A percentile compares a stretch with the other conserved stretches of the same genome.
phyloP scores from a whole-genome alignment of 2,888 invertebrate genomes.

The Noctua pronuba region DNA sequence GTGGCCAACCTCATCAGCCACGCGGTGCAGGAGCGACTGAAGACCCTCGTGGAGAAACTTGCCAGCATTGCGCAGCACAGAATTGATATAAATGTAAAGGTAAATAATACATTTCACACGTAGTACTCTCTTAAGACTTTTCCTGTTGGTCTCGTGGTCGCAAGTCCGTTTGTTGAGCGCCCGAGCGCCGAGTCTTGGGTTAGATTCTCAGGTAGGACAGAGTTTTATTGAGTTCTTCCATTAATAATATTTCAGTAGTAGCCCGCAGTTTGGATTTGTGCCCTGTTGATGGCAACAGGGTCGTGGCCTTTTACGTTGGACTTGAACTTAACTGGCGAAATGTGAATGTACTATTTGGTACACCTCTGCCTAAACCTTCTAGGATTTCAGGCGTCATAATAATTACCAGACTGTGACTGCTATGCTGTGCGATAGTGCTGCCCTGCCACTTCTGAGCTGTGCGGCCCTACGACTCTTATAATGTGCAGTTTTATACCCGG shows the following conservation, averaged over 20 bases:
- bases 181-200: neutral
- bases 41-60: conserved; percentile 97
- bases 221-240: neutral
- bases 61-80: conserved; percentile 98
- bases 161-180: neutral
- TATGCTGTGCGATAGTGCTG: neutral
- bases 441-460: neutral
- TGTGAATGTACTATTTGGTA: neutral
- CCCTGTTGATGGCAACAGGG: too few relatives aligned
- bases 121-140: neutral
- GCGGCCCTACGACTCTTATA: neutral
- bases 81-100: conserved; percentile 96
- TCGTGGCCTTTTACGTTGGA: neutral
- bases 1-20: conserved; percentile 98
- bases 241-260: neutral
- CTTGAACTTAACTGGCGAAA: neutral
- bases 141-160: neutral
- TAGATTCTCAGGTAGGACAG: neutral
- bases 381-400: too few relatives aligned
- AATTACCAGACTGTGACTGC: neutral
- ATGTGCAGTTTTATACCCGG: neutral
- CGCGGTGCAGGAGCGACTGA: conserved; percentile 97
- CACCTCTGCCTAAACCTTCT: neutral
- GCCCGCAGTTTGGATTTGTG: neutral
- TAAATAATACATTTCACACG: conserved; percentile 71